Percentiles rank a stretch among this genome's conserved stretches.
phyloP scores from a whole-genome alignment of 1,140 invertebrate species.

The Orius laevigatus region DNA sequence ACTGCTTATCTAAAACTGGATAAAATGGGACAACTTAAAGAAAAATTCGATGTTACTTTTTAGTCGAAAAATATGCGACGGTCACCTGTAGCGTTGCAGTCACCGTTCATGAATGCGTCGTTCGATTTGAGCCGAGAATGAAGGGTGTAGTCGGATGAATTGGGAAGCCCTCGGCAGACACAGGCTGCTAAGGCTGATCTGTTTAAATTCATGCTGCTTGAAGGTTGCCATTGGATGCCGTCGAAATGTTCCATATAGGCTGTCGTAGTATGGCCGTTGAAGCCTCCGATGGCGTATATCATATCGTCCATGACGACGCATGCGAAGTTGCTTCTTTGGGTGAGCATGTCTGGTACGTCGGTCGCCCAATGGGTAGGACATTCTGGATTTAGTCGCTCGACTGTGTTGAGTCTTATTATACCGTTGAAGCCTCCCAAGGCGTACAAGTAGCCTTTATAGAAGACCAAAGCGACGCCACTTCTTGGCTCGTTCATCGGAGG shows the following conservation, averaged over 20 bases:
- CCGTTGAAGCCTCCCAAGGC: conserved; percentile 67
- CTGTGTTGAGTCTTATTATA: conserved; percentile 38
- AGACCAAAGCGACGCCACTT: conserved; percentile 58
- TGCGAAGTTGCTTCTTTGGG: conserved; percentile 69
- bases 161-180: conserved; percentile 38
- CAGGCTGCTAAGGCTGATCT: conserved; percentile 47
- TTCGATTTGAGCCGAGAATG: too few relatives aligned
- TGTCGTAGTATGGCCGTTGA: conserved; percentile 54
- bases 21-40: too few relatives aligned
- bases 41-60: too few relatives aligned
- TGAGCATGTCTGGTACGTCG: conserved; percentile 54
- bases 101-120: too few relatives aligned
- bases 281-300: conserved; percentile 69
- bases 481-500: conserved; percentile 57
- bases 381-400: neutral
- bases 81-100: too few relatives aligned
- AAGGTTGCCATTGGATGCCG: conserved; percentile 45
- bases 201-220: conserved; percentile 50
- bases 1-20: too few relatives aligned
- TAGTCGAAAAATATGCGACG: too few relatives aligned
- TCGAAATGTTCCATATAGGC: conserved; percentile 57
- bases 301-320: conserved; percentile 60
- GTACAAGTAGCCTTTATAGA: conserved; percentile 48
- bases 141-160: conserved; percentile 31
- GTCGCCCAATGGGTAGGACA: neutral